These are phyloP conservation scores for Rapana venosa DNA, from an alignment of 2,888 invertebrate genomes.

Conservation along the genomic window DNA sequence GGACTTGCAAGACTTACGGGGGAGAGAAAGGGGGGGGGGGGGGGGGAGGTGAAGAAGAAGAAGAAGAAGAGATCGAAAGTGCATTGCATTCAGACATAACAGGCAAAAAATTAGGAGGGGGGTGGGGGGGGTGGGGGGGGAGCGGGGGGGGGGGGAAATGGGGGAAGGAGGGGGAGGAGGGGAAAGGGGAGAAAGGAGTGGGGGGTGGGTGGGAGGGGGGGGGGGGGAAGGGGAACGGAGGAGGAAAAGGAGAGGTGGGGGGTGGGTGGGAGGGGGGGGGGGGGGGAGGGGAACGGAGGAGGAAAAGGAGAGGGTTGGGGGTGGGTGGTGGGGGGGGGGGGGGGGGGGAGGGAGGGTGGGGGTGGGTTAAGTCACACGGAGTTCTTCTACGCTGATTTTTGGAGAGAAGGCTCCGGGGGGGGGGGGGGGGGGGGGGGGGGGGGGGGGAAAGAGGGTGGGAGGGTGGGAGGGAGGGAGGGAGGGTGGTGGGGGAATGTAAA, in stretches of 20 bases:
- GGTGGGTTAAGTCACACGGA: no score
- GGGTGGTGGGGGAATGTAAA: background rate
- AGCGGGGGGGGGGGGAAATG: background rate
- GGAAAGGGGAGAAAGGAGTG: no score
- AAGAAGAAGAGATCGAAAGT: background rate
- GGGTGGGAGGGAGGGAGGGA: background rate
- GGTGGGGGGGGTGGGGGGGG: background rate
- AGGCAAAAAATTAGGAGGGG: background rate
- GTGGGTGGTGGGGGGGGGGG: no score
- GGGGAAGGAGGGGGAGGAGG: background rate
- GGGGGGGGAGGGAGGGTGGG: no score
- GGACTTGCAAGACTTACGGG: background rate
- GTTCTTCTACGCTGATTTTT: no score
- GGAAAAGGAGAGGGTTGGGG: no score
- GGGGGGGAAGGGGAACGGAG: background rate
- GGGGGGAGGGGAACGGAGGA: no score
- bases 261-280: no score
- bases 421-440: no score
- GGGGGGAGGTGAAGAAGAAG: background rate
- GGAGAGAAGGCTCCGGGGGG: no score
- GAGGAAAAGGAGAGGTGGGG: no score
- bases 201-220: no score
- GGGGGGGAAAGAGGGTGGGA: background rate
- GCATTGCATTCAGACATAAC: background rate
- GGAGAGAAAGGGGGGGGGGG: background rate